phyloP scores from a whole-genome alignment of 2,797 vertebrate genomes.

The Cephalopachus bancanus region DNA sequence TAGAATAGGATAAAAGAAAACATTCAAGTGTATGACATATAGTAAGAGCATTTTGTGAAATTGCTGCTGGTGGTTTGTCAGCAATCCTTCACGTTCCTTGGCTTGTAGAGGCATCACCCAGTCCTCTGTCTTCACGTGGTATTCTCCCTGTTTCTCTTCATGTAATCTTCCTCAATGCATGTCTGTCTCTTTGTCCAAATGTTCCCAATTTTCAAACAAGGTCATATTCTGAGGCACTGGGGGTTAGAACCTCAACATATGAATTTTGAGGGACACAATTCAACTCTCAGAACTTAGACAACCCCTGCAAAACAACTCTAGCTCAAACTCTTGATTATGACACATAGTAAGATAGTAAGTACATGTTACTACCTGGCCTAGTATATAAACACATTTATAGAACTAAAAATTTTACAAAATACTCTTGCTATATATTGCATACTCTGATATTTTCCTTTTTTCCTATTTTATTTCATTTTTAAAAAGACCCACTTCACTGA shows the following conservation, averaged over 20 bases:
- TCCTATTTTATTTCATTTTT: not conserved
- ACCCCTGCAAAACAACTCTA: not conserved
- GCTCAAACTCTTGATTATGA: not conserved
- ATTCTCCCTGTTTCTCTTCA: not conserved
- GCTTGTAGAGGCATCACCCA: not conserved
- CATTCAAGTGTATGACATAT: not conserved
- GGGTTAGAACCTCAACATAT: not conserved
- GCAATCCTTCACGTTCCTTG: not conserved
- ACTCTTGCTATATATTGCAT: not conserved
- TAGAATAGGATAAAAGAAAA: not conserved
- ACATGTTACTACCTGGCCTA: not conserved
- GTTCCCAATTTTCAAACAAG: not conserved
- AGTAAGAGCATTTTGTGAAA: not conserved
- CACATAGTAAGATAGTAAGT: not conserved
- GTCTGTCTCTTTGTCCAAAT: not conserved
- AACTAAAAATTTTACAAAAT: not conserved
- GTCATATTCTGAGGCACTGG: not conserved
- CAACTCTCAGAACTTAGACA: not conserved
- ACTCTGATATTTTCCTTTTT: not conserved
- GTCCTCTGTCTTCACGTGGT: not conserved
- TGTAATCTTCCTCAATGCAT: fast-evolving
- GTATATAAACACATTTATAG: not conserved
- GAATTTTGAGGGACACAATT: not conserved
- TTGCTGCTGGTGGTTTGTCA: not conserved
- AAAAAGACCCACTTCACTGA: not conserved